Percentiles rank a stretch among this genome's conserved stretches.
Evolutionary conservation across 2,113 vertebrate genomes (phyloP).

Genomic region (Eubucco bourcierii): DNA sequence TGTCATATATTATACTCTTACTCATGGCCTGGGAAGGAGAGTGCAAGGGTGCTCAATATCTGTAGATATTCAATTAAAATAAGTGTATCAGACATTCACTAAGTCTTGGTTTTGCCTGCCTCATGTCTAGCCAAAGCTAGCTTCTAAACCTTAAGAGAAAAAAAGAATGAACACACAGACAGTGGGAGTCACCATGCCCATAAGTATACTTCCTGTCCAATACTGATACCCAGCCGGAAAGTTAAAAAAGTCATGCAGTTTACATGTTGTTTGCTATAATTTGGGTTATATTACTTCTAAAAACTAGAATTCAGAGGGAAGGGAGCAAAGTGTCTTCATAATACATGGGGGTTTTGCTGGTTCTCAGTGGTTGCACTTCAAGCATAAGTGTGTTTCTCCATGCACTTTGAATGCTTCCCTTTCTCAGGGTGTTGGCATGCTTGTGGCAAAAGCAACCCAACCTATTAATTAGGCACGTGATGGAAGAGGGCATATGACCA

Average conservation of each 20-base stretch:
- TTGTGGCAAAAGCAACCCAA: conserved; percentile 40
- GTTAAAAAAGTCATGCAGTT: neutral
- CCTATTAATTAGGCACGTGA: conserved; percentile 44
- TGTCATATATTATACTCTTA: conserved; percentile 27
- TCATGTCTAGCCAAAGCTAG: neutral
- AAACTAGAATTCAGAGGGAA: neutral
- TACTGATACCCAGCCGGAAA: neutral
- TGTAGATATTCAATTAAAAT: conserved; percentile 40
- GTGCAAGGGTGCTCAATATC: conserved; percentile 19
- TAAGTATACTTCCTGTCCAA: neutral
- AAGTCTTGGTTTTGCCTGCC: conserved; percentile 28
- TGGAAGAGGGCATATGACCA: conserved; percentile 1
- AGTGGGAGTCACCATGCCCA: neutral
- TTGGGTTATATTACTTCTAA: neutral
- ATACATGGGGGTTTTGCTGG: neutral
- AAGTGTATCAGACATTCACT: neutral
- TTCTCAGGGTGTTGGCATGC: neutral
- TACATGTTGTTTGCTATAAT: neutral
- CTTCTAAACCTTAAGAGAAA: neutral
- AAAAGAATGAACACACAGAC: neutral
- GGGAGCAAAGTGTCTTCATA: neutral
- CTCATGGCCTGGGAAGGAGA: conserved; percentile 23
- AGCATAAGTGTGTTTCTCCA: neutral
- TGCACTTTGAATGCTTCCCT: neutral
- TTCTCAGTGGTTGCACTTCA: neutral